A percentile compares a stretch with the other conserved stretches of the same genome.
Conservation (phyloP, 2,797 vertebrate genomes). For the Prunella strophiata region DNA sequence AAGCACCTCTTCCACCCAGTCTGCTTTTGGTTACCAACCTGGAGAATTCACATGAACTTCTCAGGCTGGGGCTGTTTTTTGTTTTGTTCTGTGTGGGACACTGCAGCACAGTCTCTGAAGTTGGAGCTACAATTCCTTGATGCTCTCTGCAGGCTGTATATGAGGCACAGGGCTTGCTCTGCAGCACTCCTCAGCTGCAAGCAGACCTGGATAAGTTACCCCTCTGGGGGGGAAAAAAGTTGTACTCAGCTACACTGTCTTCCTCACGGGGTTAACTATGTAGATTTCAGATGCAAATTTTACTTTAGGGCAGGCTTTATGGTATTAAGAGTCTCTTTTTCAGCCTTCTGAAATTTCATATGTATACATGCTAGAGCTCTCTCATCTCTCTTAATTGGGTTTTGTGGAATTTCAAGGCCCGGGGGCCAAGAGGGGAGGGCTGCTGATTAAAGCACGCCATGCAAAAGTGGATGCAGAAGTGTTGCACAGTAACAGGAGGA, state of each 20-base stretch:
- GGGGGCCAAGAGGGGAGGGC: slow-evolving; percentile 79
- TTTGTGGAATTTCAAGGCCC: slow-evolving; percentile 84
- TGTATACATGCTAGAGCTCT: slow-evolving; percentile 63
- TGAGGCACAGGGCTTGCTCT: background rate
- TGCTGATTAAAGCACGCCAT: slow-evolving; percentile 17
- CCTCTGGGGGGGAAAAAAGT: background rate
- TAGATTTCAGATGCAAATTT: slow-evolving; percentile 74
- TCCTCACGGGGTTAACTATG: slow-evolving; percentile 51
- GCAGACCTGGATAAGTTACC: slow-evolving; percentile 10
- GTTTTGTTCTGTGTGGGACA: background rate
- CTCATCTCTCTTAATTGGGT: slow-evolving; percentile 87
- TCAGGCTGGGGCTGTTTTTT: background rate
- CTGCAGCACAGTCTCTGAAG: background rate
- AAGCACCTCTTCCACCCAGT: background rate
- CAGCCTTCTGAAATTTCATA: slow-evolving; percentile 75
- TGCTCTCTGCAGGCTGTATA: background rate
- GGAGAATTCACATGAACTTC: background rate
- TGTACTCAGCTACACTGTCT: slow-evolving; percentile 5
- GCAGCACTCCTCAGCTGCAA: background rate
- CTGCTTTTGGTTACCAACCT: background rate
- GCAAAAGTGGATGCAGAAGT: slow-evolving; percentile 23
- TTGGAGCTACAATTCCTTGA: background rate
- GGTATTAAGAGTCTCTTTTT: slow-evolving; percentile 62
- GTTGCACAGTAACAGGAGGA: background rate
- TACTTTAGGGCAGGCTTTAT: slow-evolving; percentile 80